Evolutionary conservation across 2,797 vertebrate genomes (phyloP).

Genomic region (Tokudaia muenninki): DNA sequence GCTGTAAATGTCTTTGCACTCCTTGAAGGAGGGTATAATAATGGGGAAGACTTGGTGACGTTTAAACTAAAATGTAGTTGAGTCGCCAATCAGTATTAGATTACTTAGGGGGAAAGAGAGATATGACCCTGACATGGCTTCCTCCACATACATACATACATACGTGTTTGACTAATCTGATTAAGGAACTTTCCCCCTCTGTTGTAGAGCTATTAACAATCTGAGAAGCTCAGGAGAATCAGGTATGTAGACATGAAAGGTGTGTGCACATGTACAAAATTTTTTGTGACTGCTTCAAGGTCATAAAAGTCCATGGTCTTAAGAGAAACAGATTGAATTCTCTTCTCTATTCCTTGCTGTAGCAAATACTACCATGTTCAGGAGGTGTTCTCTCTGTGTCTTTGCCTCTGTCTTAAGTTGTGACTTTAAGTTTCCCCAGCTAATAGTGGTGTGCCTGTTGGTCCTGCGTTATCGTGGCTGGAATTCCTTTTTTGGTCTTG

Average conservation of each 20-base stretch:
- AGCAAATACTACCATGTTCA: background rate
- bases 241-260: background rate
- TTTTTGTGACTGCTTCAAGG: background rate
- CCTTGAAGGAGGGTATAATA: slow-evolving; percentile 19
- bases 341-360: background rate
- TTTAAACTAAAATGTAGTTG: slow-evolving; percentile 8
- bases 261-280: background rate
- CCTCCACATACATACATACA: background rate
- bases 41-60: slow-evolving; percentile 21
- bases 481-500: background rate
- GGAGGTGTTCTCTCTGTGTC: background rate
- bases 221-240: background rate
- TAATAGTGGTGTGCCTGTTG: background rate
- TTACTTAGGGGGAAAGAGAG: background rate
- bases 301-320: background rate
- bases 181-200: background rate
- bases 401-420: slow-evolving; percentile 44
- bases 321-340: slow-evolving; percentile 22
- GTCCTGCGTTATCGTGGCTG: background rate
- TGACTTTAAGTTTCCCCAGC: slow-evolving; percentile 7
- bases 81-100: background rate
- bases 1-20: slow-evolving; percentile 18
- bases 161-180: background rate
- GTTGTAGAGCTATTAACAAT: background rate
- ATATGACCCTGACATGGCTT: background rate